Conservation (phyloP, 2,797 vertebrate species). For the Danio albolineatus region DNA sequence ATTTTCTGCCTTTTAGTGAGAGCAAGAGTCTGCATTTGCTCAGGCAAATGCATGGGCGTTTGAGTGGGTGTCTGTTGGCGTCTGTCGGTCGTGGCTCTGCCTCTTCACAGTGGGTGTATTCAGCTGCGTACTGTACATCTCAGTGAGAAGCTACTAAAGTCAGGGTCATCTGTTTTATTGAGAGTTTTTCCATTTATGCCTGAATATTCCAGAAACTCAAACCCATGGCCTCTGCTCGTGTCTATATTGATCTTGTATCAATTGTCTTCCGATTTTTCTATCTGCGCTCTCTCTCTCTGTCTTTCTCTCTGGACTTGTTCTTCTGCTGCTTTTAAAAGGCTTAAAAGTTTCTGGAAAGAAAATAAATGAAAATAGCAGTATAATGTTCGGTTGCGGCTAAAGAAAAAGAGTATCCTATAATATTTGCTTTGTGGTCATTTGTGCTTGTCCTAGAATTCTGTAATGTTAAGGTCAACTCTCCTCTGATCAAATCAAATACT, state of each 20-base stretch:
- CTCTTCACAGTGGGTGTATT: slow-evolving; percentile 22
- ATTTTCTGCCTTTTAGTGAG: neutral
- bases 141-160: slow-evolving; percentile 3
- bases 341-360: slow-evolving; percentile 21
- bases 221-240: neutral
- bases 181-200: neutral
- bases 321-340: slow-evolving; percentile 12
- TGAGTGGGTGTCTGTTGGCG: slow-evolving; percentile 42
- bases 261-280: slow-evolving; percentile 23
- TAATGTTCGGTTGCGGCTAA: neutral
- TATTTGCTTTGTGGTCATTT: neutral
- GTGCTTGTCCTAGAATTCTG: slow-evolving; percentile 2
- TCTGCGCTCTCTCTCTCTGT: neutral
- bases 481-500: slow-evolving; percentile 11
- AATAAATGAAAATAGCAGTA: neutral
- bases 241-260: slow-evolving; percentile 26
- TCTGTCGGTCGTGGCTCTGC: slow-evolving; percentile 10
- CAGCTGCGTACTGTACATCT: slow-evolving; percentile 24
- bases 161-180: slow-evolving; percentile 17
- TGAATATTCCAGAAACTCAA: neutral
- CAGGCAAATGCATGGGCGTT: neutral
- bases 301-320: neutral
- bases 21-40: neutral
- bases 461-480: neutral
- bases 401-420: neutral